Evolutionary conservation across 2,113 vertebrate genomes (phyloP), one percentile per base, ranked within the genome.

Genomic region (Forbesichthys papilliferus): DNA sequence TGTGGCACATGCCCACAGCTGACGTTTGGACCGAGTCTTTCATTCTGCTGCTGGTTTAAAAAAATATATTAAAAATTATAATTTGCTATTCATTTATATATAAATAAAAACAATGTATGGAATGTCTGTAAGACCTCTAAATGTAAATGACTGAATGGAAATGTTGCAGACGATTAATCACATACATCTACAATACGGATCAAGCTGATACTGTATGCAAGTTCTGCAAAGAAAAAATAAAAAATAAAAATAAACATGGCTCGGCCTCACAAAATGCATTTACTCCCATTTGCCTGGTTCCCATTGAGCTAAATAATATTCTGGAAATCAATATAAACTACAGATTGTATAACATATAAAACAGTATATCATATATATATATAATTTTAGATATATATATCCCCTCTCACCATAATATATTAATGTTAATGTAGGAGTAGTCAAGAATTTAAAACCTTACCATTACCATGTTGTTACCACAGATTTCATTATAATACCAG

Each of bases 401-500:
- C 27, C 27, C 2, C 27, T 27, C 27, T 27, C 27, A 27, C 27
- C 27, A 27, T 3, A 27, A 27, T 27, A 27, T 27, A 27, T 2
- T 27, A 56, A 10, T 69, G 13, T 67, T 69, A 48, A 49, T 42
- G 36, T 42, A 6, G 4, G 4, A 6, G 36, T 8, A 42, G 7
- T 42, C 27, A 42, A 42, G 36, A 42, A 42, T 1, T 66, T 14
- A 33, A 47, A 64, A 58, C 16, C 16, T 65, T 64, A 16, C 27
- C 60, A n/a, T 6, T 16, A 16, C 27, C 60, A n/a, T 6, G 14
- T 27, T 13, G 14, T 68, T 12, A 75, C 64, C 80, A 87, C 82
- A 73, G 64, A 73, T 55, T 58, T 49, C 48, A 81, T 63, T 69
- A 68, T 64, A 64, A 63, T 13, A 76, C 67, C 27, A 27, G 27